Base-by-base conservation (phyloP, 2,113 vertebrate species). In the Cebidichthys violaceus region DNA sequence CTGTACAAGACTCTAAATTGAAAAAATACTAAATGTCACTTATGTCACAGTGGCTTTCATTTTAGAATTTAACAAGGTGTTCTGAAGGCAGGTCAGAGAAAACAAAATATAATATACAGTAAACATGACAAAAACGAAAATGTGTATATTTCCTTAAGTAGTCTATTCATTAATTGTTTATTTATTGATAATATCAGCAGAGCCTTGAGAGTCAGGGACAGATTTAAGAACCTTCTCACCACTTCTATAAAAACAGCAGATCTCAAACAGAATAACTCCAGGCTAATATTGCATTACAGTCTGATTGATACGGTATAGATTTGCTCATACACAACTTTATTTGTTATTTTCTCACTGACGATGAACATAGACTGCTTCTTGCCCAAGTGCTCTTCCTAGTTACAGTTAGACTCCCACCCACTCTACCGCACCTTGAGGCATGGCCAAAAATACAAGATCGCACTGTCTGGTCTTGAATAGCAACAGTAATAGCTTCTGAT, bases 401-500 rank as follows among this genome's bases (percentile, higher is more conserved):
- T 57, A 22, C 61, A 43, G 24, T 20, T 79, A 55, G 70, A 81
- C 24, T 66, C 35, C 47, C 15, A 35, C 57, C 47, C 54, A 70
- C 59, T 69, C 18, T 13, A 41, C 17, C 39, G 20, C 45, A 37
- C 41, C 54, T 47, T 61, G 33, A 82, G 66, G 29, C 52, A 67
- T 33, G 27, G 39, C 55, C 66, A 80, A 39, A 88, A 82, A 74
- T 52, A 61, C 31, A 69, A 41, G 11, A 75, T 2, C 60, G 15
- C 9, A 62, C 41, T 72, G 0, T 50, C 75, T 61, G 62, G 66
- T 59, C 66, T 72, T 69, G 77, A 76, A 86, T 57, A 43, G 27
- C 24, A 60, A 50, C n/a, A 76, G 39, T 69, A 47, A 73, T 31
- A 76, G 52, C 39, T 39, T 66, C 55, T 83, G 55, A 81, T 82